A percentile compares a stretch with the other conserved stretches of the same genome.
These are phyloP conservation scores for Festucalex cinctus DNA, from an alignment of 2,113 vertebrate genomes.

Conservation along the genomic window DNA sequence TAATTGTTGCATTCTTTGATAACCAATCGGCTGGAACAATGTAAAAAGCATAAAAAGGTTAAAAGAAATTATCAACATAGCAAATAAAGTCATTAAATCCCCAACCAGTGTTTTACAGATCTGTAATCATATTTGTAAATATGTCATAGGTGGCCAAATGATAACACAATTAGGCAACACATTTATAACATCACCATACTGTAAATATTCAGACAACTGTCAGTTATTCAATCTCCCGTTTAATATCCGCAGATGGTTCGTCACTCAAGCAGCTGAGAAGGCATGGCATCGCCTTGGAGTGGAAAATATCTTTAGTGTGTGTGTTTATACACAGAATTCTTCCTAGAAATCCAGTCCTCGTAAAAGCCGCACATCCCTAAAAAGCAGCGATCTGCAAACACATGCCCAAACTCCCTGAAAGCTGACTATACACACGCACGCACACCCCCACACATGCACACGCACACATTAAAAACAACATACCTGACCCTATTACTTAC, in stretches of 20 bases:
- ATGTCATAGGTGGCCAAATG: neutral
- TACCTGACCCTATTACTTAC: neutral
- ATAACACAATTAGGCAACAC: neutral
- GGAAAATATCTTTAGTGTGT: neutral
- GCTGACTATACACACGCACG: conserved; percentile 22
- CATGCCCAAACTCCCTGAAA: conserved; percentile 1
- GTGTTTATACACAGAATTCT: conserved; percentile 25
- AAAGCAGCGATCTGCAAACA: conserved; percentile 25
- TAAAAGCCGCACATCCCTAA: conserved; percentile 36
- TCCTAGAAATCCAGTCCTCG: conserved; percentile 26
- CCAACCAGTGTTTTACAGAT: too few relatives aligned
- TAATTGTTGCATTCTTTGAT: too few relatives aligned
- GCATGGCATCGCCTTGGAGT: neutral
- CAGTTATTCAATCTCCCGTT: neutral
- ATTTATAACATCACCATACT: neutral
- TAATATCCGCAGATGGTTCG: neutral
- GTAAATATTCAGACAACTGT: neutral
- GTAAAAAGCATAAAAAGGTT: too few relatives aligned
- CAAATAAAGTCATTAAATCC: too few relatives aligned
- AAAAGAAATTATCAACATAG: too few relatives aligned
- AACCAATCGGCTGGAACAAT: too few relatives aligned
- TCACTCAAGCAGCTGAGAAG: neutral
- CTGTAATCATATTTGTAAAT: too few relatives aligned
- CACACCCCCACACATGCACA: conserved; percentile 1
- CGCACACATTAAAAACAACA: conserved; percentile 7